Base-by-base conservation (phyloP, 2,797 vertebrate genomes). In the Neosalanx taihuensis region DNA sequence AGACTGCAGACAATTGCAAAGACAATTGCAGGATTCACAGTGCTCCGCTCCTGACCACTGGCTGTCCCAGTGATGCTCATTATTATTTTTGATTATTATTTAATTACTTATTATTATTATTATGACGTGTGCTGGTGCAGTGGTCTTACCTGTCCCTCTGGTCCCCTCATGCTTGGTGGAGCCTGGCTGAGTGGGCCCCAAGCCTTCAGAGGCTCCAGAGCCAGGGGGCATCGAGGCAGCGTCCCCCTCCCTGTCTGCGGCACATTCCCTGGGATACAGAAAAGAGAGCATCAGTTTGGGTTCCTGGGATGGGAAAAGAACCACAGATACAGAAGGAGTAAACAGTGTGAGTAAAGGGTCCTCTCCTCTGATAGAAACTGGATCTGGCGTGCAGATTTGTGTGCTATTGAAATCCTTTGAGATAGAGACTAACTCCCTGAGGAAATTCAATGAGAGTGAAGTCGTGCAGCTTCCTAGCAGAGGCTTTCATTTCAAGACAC, bases 401-500 rank as follows among this genome's bases (percentile, higher is more conserved):
- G 31, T 37, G 30, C 10, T 9, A 46, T 9, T 46, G 9, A 46
- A 46, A 12, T 64, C 18, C 31, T 64, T 71, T 81, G 73, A 23
- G 68, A 31, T 62, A 13, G n/a, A 20, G 15, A 31, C 46, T 67
- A 17, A 61, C 56, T 79, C 46, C 17, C 72, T 61, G 13, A 12
- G 29, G 60, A 35, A 26, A 20, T 64, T 41, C 26, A 23, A 66
- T 69, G 37, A 62, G 26, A 49, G 23, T 79, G 20, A 35, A 10
- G 17, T 58, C 73, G 60, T 23, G 56, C 20, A 35, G 73, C 60
- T 37, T 33, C 64, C 61, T 76, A 76, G 75, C 79, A 75, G 73
- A 1, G 17, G 12, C 59, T 74, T 71, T 49, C 51, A 71, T 73
- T 79, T 80, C 20, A 83, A 49, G 64, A 76, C 60, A 29, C 46